These are phyloP conservation scores for Anguilla pacifica DNA, from an alignment of 2,797 vertebrate genomes.

Conservation along the genomic window DNA sequence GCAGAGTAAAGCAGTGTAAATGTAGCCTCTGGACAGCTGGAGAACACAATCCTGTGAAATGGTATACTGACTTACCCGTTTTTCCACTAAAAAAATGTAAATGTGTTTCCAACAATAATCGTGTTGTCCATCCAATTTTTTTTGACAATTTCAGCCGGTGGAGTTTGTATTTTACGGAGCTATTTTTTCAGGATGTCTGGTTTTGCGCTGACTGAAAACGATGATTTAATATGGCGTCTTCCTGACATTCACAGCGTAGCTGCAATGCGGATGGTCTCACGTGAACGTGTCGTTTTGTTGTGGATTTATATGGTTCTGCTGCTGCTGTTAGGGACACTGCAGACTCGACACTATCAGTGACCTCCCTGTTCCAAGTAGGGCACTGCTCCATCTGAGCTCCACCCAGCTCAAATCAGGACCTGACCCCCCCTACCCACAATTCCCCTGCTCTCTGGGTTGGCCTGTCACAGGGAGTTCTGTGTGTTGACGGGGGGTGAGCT, in stretches of 20 bases:
- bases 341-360: neutral
- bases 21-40: constrained; percentile 6
- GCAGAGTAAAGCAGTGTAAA: neutral
- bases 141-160: neutral
- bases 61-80: neutral
- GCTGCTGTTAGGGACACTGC: neutral
- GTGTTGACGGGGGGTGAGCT: neutral
- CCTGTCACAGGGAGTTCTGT: neutral
- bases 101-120: neutral
- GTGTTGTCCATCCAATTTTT: neutral
- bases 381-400: neutral
- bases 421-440: neutral
- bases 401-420: neutral
- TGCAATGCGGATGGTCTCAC: neutral
- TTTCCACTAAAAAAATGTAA: neutral
- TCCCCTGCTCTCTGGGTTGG: neutral
- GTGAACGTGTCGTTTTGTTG: neutral
- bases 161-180: neutral
- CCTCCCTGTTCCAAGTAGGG: neutral
- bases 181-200: neutral
- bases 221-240: neutral
- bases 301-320: neutral
- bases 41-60: neutral
- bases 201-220: neutral
- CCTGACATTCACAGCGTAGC: neutral